A percentile compares a stretch with the other conserved stretches of the same genome.
Evolutionary conservation across 1,140 invertebrate genomes (phyloP).

Genomic region (Drosophila auraria): DNA sequence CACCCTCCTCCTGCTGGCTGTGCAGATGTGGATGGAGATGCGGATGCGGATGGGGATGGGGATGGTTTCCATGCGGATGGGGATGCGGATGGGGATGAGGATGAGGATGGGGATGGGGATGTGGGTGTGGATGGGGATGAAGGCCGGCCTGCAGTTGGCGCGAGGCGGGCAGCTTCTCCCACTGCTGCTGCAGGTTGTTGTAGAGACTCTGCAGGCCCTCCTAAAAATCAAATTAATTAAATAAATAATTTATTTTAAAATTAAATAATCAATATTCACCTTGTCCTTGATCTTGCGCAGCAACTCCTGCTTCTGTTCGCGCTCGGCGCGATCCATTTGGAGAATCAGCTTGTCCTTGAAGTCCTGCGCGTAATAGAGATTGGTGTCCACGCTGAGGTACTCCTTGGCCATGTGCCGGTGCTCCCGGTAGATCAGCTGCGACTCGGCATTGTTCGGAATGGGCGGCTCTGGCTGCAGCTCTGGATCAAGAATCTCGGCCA

Average conservation of each 20-base stretch:
- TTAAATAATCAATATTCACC: neutral
- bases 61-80: conserved; percentile 4
- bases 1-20: conserved; percentile 16
- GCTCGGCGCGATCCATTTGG: conserved; percentile 75
- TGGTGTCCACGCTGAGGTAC: conserved; percentile 88
- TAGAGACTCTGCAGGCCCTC: conserved; percentile 70
- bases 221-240: conserved; percentile 15
- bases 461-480: conserved; percentile 92
- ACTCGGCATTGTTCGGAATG: conserved; percentile 91
- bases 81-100: neutral
- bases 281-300: conserved; percentile 78
- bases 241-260: neutral
- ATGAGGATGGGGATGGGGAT: neutral
- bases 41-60: conserved; percentile 8
- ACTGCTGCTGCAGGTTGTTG: conserved; percentile 75
- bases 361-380: conserved; percentile 80
- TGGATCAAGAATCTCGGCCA: conserved; percentile 91
- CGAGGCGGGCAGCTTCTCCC: conserved; percentile 57
- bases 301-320: conserved; percentile 71
- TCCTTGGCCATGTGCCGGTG: conserved; percentile 92
- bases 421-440: conserved; percentile 93
- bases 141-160: conserved; percentile 43
- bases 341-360: conserved; percentile 75
- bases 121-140: conserved; percentile 1
- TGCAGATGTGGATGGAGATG: conserved; percentile 10